Percentiles rank a stretch among this genome's conserved stretches.
phyloP scores from a whole-genome alignment of 2,113 vertebrate species.

The Recurvirostra avosetta region DNA sequence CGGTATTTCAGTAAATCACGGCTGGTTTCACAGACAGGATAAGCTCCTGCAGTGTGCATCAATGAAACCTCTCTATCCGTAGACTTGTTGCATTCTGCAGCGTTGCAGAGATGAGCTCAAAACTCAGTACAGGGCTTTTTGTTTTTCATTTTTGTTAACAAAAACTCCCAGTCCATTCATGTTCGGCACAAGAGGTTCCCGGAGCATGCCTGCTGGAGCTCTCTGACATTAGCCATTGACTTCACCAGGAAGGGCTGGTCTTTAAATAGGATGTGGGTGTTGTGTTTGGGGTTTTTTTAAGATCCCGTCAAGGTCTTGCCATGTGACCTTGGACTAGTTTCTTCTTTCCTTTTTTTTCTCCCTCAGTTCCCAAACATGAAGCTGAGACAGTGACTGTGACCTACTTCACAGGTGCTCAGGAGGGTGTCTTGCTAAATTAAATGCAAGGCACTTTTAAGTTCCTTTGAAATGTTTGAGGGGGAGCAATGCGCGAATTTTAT shows the following conservation, averaged over 20 bases:
- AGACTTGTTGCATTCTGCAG: background rate
- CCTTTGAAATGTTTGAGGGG: background rate
- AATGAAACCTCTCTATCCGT: too few species aligned
- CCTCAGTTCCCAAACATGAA: background rate
- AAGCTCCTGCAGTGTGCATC: background rate
- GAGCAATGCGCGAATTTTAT: too few species aligned
- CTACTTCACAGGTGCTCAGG: background rate
- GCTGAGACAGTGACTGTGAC: background rate
- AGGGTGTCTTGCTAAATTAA: background rate
- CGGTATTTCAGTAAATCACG: fast-evolving
- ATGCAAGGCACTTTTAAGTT: background rate
- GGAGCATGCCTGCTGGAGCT: too few species aligned
- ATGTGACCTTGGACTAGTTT: background rate
- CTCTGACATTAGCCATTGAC: background rate
- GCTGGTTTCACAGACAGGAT: background rate
- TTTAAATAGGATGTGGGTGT: background rate
- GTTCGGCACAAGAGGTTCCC: background rate
- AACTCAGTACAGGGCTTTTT: too few species aligned
- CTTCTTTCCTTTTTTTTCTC: background rate
- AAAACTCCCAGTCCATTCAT: fast-evolving
- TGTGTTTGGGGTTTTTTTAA: background rate
- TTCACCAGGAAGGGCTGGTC: background rate
- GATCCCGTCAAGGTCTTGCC: background rate
- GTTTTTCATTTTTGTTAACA: background rate
- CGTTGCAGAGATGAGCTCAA: fast-evolving